Evolutionary conservation across 2,888 invertebrate species (phyloP).

Genomic region (Lasioglossum calceatum): DNA sequence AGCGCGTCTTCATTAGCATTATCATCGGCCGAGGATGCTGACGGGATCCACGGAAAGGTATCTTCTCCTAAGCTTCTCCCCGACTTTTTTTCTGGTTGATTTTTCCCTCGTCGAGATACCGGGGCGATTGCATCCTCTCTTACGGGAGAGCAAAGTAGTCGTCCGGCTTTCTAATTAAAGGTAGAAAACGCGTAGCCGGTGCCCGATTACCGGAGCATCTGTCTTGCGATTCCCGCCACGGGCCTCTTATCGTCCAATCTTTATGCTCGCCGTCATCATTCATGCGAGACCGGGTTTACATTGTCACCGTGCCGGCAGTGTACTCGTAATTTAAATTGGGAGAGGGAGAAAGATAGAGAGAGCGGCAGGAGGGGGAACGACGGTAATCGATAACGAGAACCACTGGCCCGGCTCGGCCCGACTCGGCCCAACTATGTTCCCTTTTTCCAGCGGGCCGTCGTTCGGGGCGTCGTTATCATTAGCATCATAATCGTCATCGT

Average conservation of each 20-base stretch:
- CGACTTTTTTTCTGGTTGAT: not conserved
- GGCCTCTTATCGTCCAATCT: constrained; percentile 36
- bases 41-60: constrained; percentile 6
- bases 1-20: not conserved
- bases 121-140: not conserved
- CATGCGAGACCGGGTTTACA: constrained; percentile 30
- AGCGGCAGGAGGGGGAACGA: not conserved
- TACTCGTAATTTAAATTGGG: constrained; percentile 48
- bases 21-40: not conserved
- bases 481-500: constrained; percentile 64
- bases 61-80: not conserved
- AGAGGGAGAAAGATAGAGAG: not conserved
- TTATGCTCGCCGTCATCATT: constrained; percentile 44
- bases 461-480: constrained; percentile 52
- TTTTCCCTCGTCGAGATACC: not conserved
- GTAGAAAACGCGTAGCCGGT: constrained; percentile 12
- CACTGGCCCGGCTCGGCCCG: constrained; percentile 1
- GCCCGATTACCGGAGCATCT: constrained; percentile 43
- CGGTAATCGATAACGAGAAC: constrained; percentile 52
- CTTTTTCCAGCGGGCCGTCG: not conserved
- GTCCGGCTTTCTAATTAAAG: constrained; percentile 36
- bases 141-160: not conserved
- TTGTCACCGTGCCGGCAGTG: constrained; percentile 35
- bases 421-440: not conserved
- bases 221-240: constrained; percentile 25